Base-by-base conservation (phyloP, 2,888 invertebrate species). In the Eristalis arbustorum region DNA sequence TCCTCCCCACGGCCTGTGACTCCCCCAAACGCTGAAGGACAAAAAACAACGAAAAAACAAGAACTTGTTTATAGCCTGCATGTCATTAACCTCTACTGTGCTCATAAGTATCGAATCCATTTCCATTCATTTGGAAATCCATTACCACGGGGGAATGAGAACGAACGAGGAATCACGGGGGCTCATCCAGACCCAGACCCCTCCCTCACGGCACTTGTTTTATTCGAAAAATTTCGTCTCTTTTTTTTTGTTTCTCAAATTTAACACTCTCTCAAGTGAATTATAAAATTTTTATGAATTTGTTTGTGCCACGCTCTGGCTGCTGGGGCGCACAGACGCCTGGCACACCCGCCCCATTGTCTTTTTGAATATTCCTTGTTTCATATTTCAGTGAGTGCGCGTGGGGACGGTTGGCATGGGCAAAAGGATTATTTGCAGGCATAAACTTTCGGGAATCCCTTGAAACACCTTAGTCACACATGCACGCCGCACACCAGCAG, bases 231-330 rank as follows among this genome's bases (percentile, higher is more conserved):
- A 8, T 63, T 37, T 18, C 64, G 57, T 57, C n/a, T n/a, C n/a
- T n/a, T 40, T 59, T 72, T 79, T 25, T 71, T 66, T 64, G 57
- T 59, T 72, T 79, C 59, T 23, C 49, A 28, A 73, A 79, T 79
- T 73, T 73, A 67, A 56, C 79, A 73, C 79, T 62, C 79, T 79
- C 57, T 42, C 75, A 75, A 67, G 71, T 80, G 66, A 84, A 72
- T 80, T 68, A 59, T 71, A 37, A 22, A 66, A 61, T 71, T 71
- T 71, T 71, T 61, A 69, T 64, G 25, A 66, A 59, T 59, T 68
- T 75, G 40, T 37, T 28, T 6, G 56, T 72, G 63, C 23, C 42
- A 18, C 28, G 57, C 49, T 37, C 42, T 14, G 75, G 71, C 75
- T 5, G n/a, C n/a, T 42, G 42, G n/a, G 4, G n/a, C 57, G 14